These are phyloP conservation scores for Plusia festucae DNA, from an alignment of 2,888 invertebrate genomes.

Conservation along the genomic window DNA sequence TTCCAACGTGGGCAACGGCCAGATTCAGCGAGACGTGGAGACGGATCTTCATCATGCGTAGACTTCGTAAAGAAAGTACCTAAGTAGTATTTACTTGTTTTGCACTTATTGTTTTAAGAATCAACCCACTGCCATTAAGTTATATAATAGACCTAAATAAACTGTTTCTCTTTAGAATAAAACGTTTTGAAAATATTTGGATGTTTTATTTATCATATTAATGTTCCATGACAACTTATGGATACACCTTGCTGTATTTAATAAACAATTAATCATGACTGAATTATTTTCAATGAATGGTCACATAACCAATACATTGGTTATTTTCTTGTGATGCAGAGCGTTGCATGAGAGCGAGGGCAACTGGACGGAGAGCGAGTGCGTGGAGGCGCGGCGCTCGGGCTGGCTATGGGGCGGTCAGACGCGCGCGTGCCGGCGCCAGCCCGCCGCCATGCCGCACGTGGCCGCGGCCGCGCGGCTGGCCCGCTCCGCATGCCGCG, in stretches of 20 bases:
- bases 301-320: conserved; percentile 20
- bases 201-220: conserved; percentile 49
- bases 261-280: background rate
- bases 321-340: conserved; percentile 63
- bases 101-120: conserved; percentile 44
- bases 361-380: conserved; percentile 85
- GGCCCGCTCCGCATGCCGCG: conserved; percentile 92
- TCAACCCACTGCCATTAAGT: conserved; percentile 50
- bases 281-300: conserved; percentile 20
- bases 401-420: conserved; percentile 90
- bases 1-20: conserved; percentile 82
- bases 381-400: conserved; percentile 79
- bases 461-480: conserved; percentile 93
- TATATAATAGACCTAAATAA: conserved; percentile 26
- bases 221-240: conserved; percentile 20
- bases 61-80: conserved; percentile 67
- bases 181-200: conserved; percentile 22
- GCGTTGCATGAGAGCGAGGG: conserved; percentile 83
- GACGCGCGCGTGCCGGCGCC: conserved; percentile 91
- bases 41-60: conserved; percentile 62
- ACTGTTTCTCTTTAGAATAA: conserved; percentile 44
- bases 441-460: conserved; percentile 92
- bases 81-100: conserved; percentile 54
- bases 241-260: too few relatives aligned
- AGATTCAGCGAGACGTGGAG: conserved; percentile 77